These are phyloP conservation scores for Cheilosia urbana DNA, from an alignment of 2,888 invertebrate species.

Conservation along the genomic window DNA sequence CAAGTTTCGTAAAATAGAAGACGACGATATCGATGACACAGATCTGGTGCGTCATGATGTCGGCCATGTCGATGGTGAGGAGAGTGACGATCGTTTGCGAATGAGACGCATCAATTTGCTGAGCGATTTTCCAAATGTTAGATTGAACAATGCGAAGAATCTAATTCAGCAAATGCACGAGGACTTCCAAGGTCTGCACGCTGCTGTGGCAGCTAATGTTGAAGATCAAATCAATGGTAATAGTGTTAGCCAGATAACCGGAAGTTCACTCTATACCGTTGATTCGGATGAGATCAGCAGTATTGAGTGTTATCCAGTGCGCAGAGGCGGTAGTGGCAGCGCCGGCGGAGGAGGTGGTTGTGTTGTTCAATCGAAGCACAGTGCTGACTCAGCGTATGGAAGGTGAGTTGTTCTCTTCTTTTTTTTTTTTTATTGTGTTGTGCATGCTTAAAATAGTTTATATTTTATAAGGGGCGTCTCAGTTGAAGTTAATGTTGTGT, in stretches of 20 bases:
- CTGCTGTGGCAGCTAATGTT: slow-evolving; percentile 67
- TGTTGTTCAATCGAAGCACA: slow-evolving; percentile 80
- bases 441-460: slow-evolving; percentile 39
- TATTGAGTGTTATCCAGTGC: slow-evolving; percentile 81
- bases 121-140: slow-evolving; percentile 79
- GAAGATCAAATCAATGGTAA: slow-evolving; percentile 56
- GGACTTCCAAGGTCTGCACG: slow-evolving; percentile 79
- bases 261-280: slow-evolving; percentile 68
- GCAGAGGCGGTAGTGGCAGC: slow-evolving; percentile 74
- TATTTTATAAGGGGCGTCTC: slow-evolving; percentile 6
- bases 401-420: slow-evolving; percentile 87
- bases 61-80: slow-evolving; percentile 58
- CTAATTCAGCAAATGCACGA: slow-evolving; percentile 81
- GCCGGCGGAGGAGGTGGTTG: slow-evolving; percentile 76
- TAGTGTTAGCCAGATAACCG: slow-evolving; percentile 43
- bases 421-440: background rate
- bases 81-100: slow-evolving; percentile 43
- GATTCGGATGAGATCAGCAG: slow-evolving; percentile 83
- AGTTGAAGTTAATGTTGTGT: slow-evolving; percentile 47
- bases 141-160: slow-evolving; percentile 82
- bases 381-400: slow-evolving; percentile 92
- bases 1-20: slow-evolving; percentile 81
- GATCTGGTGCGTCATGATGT: slow-evolving; percentile 43
- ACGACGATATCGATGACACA: slow-evolving; percentile 77
- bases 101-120: slow-evolving; percentile 63